Conservation (phyloP, 2,888 invertebrate species). For the Hyppa rectilinea region DNA sequence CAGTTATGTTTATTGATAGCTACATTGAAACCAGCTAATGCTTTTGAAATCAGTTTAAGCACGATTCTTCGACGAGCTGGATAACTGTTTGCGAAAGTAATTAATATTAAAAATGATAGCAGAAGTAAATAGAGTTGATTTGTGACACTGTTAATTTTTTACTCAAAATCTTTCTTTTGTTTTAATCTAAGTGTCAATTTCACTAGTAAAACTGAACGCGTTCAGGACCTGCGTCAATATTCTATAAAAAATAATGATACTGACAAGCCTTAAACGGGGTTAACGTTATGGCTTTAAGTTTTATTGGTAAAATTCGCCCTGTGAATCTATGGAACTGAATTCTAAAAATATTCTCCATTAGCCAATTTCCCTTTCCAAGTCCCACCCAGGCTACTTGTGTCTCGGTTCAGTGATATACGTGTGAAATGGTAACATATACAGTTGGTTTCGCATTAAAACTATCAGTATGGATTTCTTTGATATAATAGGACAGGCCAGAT, state of each 20-base stretch:
- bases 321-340: too few relatives aligned
- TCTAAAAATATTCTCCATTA: too few relatives aligned
- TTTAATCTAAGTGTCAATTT: too few relatives aligned
- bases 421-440: background rate
- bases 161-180: too few relatives aligned
- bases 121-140: background rate
- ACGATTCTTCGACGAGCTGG: conserved; percentile 32
- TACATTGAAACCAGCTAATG: conserved; percentile 22
- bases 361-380: background rate
- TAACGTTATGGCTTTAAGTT: too few relatives aligned
- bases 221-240: too few relatives aligned
- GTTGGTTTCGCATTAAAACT: background rate
- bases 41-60: conserved; percentile 38
- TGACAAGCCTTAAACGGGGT: too few relatives aligned
- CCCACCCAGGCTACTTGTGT: background rate
- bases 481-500: too few relatives aligned
- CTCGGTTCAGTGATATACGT: background rate
- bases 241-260: too few relatives aligned
- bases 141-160: too few relatives aligned
- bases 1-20: conserved; percentile 9
- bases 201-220: too few relatives aligned
- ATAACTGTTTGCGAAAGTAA: conserved; percentile 20
- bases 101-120: conserved; percentile 14
- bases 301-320: too few relatives aligned
- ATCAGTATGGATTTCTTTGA: background rate